These are phyloP conservation scores for Augiades crinisus DNA, from an alignment of 2,888 invertebrate species.

Conservation along the genomic window DNA sequence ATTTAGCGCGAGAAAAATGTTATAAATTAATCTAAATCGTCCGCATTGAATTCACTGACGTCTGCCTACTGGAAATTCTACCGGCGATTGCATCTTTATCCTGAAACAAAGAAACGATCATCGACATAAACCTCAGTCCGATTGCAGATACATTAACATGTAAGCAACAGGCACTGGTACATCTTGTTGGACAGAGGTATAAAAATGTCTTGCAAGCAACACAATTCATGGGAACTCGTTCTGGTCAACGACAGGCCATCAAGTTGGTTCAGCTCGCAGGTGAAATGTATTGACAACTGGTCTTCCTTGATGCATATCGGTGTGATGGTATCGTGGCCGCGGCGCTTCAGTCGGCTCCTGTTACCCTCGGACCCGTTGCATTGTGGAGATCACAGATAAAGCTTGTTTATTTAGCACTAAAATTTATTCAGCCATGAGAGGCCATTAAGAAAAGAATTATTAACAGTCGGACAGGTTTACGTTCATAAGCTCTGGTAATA, in stretches of 20 bases:
- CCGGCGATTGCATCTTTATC: constrained; percentile 35
- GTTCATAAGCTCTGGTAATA: constrained; percentile 60
- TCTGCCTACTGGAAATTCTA: constrained; percentile 51
- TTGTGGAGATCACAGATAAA: constrained; percentile 75
- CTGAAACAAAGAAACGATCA: constrained; percentile 29
- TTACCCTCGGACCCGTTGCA: constrained; percentile 65
- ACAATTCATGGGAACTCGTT: constrained; percentile 76
- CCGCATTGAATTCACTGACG: constrained; percentile 30
- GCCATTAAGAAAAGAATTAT: constrained; percentile 71
- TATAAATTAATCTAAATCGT: constrained; percentile 28
- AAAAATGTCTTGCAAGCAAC: constrained; percentile 68
- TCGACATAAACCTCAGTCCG: constrained; percentile 43
- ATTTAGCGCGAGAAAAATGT: constrained; percentile 58
- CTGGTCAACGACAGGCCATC: constrained; percentile 64
- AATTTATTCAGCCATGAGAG: constrained; percentile 70
- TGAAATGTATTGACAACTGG: constrained; percentile 80
- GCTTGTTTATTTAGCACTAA: constrained; percentile 77
- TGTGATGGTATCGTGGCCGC: constrained; percentile 74
- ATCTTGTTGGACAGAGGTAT: constrained; percentile 65
- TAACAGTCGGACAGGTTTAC: constrained; percentile 66
- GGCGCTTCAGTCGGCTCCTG: constrained; percentile 76
- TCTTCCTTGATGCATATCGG: constrained; percentile 80
- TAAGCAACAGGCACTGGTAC: constrained; percentile 49
- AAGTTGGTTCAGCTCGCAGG: constrained; percentile 62
- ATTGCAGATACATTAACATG: constrained; percentile 61